These are phyloP conservation scores for Euphydryas editha DNA, from an alignment of 2,888 invertebrate species.

Conservation along the genomic window DNA sequence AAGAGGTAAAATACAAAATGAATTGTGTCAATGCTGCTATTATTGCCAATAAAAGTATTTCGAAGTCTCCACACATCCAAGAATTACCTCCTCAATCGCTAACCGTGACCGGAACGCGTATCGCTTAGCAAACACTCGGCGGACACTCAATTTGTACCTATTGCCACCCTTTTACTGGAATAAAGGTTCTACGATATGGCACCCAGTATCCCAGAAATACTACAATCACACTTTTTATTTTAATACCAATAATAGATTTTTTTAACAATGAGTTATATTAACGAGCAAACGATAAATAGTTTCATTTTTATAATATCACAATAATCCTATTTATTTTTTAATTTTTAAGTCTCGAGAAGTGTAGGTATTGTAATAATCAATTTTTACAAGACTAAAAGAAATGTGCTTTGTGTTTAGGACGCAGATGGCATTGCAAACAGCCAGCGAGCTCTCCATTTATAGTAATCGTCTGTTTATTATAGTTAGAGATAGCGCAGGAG, in stretches of 20 bases:
- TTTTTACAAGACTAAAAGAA: background rate
- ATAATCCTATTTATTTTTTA: too few species aligned
- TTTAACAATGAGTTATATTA: too few species aligned
- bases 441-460: background rate
- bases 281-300: too few species aligned
- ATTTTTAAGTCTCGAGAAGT: background rate
- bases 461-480: background rate
- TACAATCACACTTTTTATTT: background rate
- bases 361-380: background rate
- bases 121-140: constrained; percentile 58
- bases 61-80: constrained; percentile 40
- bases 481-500: background rate
- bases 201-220: background rate
- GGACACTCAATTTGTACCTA: constrained; percentile 64
- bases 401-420: background rate
- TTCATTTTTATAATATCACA: too few species aligned
- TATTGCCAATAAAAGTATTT: constrained; percentile 37
- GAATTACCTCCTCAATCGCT: constrained; percentile 48
- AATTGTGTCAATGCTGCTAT: constrained; percentile 26
- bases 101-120: constrained; percentile 52
- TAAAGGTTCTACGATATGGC: constrained; percentile 43
- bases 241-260: background rate
- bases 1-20: constrained; percentile 27
- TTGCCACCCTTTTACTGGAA: constrained; percentile 52
- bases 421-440: background rate